A percentile compares a stretch with the other conserved stretches of the same genome.
Conservation (phyloP, 2,888 invertebrate species). For the Synergus gifuensis region DNA sequence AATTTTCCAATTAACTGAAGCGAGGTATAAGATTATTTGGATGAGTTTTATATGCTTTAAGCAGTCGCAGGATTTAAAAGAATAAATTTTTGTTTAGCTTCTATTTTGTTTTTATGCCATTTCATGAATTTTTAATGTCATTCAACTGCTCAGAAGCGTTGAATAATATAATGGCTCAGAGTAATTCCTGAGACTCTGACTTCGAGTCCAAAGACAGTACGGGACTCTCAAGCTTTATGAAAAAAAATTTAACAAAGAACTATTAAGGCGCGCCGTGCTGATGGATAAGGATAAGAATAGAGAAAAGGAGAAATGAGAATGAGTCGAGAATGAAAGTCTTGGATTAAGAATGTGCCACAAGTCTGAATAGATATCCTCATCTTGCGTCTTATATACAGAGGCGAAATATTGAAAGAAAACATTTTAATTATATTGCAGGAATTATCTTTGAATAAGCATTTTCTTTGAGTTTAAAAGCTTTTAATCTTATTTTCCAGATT, state of each 20-base stretch:
- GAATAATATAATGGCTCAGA: constrained; percentile 36
- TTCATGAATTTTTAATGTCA: constrained; percentile 35
- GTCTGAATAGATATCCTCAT: constrained; percentile 28
- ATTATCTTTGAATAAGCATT: background rate
- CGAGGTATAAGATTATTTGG: background rate
- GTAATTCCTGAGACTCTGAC: background rate
- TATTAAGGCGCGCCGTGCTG: constrained; percentile 2
- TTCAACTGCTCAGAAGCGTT: constrained; percentile 27
- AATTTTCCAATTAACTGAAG: constrained; percentile 7
- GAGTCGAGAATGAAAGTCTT: constrained; percentile 1
- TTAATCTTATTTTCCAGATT: background rate
- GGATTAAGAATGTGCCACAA: constrained; percentile 35
- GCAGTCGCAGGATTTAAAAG: constrained; percentile 5
- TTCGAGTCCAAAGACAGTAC: constrained; percentile 32
- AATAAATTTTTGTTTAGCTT: constrained; percentile 6
- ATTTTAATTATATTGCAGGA: constrained; percentile 24
- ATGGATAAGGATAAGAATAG: constrained; percentile 32
- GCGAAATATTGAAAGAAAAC: constrained; percentile 13
- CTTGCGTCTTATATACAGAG: constrained; percentile 14
- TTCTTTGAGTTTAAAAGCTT: background rate
- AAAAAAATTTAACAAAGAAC: constrained; percentile 27
- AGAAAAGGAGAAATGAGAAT: constrained; percentile 34
- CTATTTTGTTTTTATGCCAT: constrained; percentile 30
- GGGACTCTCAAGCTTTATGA: constrained; percentile 28
- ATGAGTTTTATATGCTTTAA: background rate